These are phyloP conservation scores for Octodon degus DNA, from an alignment of 2,113 vertebrate genomes.

Conservation along the genomic window DNA sequence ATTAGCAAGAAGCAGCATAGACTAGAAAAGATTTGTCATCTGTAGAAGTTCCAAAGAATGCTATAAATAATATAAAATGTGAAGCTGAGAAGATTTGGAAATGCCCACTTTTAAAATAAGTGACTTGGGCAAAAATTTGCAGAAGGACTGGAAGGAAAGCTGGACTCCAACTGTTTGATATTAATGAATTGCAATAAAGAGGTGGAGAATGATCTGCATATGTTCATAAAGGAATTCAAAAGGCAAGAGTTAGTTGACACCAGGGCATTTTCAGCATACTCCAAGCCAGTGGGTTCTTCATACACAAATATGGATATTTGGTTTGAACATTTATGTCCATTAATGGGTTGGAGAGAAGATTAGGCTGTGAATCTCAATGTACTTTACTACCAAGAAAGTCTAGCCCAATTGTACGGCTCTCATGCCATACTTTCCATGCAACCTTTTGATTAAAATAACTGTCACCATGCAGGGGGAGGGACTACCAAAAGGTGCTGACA, in stretches of 20 bases:
- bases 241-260: neutral
- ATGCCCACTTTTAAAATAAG: conserved; percentile 26
- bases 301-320: neutral
- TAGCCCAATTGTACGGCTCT: neutral
- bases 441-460: neutral
- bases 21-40: conserved; percentile 26
- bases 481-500: neutral
- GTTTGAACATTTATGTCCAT: neutral
- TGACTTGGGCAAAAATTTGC: conserved; percentile 11
- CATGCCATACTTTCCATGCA: neutral
- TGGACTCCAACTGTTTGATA: neutral
- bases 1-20: conserved; percentile 50
- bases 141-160: conserved; percentile 8
- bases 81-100: conserved; percentile 58
- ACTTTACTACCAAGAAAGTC: neutral
- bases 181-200: conserved; percentile 1
- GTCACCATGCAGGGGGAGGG: neutral
- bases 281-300: neutral
- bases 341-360: neutral
- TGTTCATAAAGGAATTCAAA: neutral
- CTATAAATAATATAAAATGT: conserved; percentile 3
- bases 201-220: neutral
- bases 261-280: neutral
- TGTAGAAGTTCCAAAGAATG: conserved; percentile 3
- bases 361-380: neutral